phyloP scores from a whole-genome alignment of 2,888 invertebrate genomes.

The Chalcosyrphus nemorum region DNA sequence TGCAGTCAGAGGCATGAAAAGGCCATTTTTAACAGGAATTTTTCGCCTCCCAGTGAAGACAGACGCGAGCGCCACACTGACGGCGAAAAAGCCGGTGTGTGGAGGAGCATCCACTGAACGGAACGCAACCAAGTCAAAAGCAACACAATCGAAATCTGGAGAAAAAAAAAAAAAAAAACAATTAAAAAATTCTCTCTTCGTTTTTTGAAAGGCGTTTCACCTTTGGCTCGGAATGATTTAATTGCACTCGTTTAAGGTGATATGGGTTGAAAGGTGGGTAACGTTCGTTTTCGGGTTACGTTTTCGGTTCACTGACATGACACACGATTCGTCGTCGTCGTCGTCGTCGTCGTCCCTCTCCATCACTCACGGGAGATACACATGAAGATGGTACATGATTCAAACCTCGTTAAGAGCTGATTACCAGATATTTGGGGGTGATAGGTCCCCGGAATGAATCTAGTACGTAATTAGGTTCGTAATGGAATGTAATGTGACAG shows the following conservation, averaged over 20 bases:
- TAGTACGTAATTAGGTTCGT: neutral
- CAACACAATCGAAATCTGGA: neutral
- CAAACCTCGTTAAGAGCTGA: neutral
- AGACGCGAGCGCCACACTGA: neutral
- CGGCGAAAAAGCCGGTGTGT: neutral
- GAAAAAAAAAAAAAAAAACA: slow-evolving; percentile 49
- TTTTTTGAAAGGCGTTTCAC: slow-evolving; percentile 55
- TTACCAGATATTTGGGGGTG: neutral
- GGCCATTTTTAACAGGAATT: slow-evolving; percentile 5
- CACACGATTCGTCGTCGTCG: slow-evolving; percentile 11
- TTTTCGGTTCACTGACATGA: slow-evolving; percentile 61
- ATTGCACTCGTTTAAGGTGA: slow-evolving; percentile 65
- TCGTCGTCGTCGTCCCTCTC: neutral
- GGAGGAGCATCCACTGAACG: neutral
- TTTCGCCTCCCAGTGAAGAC: neutral
- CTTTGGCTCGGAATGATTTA: slow-evolving; percentile 57
- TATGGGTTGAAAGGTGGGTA: slow-evolving; percentile 64
- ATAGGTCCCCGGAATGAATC: neutral
- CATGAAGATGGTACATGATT: neutral
- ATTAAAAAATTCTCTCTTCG: slow-evolving; percentile 35
- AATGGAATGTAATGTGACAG: neutral
- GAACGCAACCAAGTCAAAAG: neutral
- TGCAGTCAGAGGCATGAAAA: slow-evolving; percentile 37
- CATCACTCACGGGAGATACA: neutral
- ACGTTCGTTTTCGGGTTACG: slow-evolving; percentile 57